Evolutionary conservation across 1,140 invertebrate species (phyloP), one percentile per base, ranked within the genome.

Genomic region (Gryon sp.): DNA sequence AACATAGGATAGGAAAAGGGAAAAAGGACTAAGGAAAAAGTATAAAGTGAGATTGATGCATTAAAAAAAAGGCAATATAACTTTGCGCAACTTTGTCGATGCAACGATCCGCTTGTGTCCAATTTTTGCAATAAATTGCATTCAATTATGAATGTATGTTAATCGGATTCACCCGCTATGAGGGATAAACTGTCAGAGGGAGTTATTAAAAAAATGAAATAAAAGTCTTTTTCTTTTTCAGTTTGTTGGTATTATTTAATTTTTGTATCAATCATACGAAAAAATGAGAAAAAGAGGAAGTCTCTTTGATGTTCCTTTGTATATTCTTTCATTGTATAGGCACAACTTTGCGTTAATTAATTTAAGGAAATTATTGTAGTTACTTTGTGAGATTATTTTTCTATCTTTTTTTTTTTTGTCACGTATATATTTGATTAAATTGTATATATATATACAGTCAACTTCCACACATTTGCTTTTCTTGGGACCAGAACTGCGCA

Each of bases 21-120:
- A n/a, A n/a, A n/a, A n/a, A n/a, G n/a, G 15, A 62, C 15, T 60
- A 68, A 68, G 62, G 62, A 75, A 60, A 55, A 75, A 75, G 68
- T 68, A 62, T 68, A 75, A 75, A 75, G 62, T 66, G 55, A n/a
- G 62, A 55, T 55, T 46, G 60, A 16, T 60, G 70, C 62, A 53
- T 60, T 74, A 66, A 74, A 73, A 74, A 66, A 12, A n/a, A n/a
- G n/a, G 43, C 53, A 60, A 60, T 66, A 66, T 66, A 74, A 74
- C 60, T 74, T 74, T 28, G 19, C 36, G 22, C 2, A 48, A 62
- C 46, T 63, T 45, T 9, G 14, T 4, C 18, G 24, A 6, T 11
- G 24, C 30, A 18, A 15, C n/a, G 32, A 4, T n/a, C 14, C 40
- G 34, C 50, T 48, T 63, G 63, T 73, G 50, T 28, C 5, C 43